Evolutionary conservation across 2,113 vertebrate genomes (phyloP).

Genomic region (Phyllostomus hastatus): DNA sequence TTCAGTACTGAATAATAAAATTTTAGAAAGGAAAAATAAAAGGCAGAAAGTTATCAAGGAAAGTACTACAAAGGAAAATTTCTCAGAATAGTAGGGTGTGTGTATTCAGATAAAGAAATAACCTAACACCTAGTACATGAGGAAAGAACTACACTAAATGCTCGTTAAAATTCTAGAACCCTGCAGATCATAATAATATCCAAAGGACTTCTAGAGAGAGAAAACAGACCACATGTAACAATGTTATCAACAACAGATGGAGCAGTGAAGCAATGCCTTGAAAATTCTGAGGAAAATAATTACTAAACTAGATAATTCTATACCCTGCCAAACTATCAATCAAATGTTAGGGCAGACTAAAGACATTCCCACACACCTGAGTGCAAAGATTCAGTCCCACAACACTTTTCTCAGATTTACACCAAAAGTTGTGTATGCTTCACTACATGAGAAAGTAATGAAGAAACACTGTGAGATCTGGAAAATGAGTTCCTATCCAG

Average conservation of each 20-base stretch:
- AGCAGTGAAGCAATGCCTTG: not conserved
- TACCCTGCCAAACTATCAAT: not conserved
- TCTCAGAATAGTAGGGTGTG: not conserved
- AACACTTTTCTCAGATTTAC: not conserved
- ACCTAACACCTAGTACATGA: not conserved
- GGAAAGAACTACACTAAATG: not conserved
- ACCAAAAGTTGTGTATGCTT: not conserved
- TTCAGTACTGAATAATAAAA: not conserved
- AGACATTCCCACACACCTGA: not conserved
- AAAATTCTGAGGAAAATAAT: not conserved
- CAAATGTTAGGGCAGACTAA: not conserved
- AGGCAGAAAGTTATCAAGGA: not conserved
- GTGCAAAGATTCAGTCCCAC: not conserved
- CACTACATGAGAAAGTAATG: slow-evolving; percentile 5
- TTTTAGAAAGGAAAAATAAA: not conserved
- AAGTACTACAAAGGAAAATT: not conserved
- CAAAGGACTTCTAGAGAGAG: not conserved
- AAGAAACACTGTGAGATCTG: not conserved
- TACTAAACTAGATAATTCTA: not conserved
- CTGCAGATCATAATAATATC: not conserved
- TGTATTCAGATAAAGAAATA: not conserved
- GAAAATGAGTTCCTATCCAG: not conserved
- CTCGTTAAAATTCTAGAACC: not conserved
- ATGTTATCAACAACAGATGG: not conserved
- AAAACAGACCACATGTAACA: not conserved